A percentile compares a stretch with the other conserved stretches of the same genome.
Conservation (phyloP, 2,797 vertebrate species). For the Bufotes viridis region DNA sequence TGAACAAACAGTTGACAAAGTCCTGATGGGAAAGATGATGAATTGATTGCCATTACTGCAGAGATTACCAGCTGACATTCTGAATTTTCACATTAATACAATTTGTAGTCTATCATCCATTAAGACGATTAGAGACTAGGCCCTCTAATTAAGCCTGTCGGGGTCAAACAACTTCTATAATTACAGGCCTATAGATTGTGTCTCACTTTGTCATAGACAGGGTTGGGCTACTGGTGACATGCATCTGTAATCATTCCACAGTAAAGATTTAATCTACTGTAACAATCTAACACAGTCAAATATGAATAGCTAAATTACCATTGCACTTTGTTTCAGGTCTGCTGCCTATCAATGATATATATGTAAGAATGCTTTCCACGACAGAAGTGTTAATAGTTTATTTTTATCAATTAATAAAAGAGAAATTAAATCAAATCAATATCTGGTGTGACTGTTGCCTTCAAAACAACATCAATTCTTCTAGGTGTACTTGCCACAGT, state of each 20-base stretch:
- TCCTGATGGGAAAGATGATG: slow-evolving; percentile 66
- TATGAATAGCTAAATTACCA: neutral
- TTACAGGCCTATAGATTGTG: slow-evolving; percentile 68
- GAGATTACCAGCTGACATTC: slow-evolving; percentile 69
- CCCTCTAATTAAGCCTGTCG: slow-evolving; percentile 70
- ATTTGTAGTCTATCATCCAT: slow-evolving; percentile 67
- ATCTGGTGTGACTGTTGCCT: too few relatives aligned
- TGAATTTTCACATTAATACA: slow-evolving; percentile 64
- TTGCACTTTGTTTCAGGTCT: too few relatives aligned
- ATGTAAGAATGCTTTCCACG: too few relatives aligned
- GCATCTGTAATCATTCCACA: slow-evolving; percentile 31
- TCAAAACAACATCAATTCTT: too few relatives aligned
- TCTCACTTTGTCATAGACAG: slow-evolving; percentile 70
- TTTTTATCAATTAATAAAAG: too few relatives aligned
- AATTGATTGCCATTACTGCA: slow-evolving; percentile 63
- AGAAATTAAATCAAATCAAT: too few relatives aligned
- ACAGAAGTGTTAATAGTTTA: too few relatives aligned
- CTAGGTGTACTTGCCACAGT: too few relatives aligned
- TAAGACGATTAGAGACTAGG: slow-evolving; percentile 64
- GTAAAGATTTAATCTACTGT: neutral
- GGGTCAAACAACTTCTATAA: slow-evolving; percentile 69
- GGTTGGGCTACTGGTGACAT: slow-evolving; percentile 65
- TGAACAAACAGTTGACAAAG: slow-evolving; percentile 69
- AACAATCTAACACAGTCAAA: neutral
- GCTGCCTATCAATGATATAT: too few relatives aligned